Percentiles rank a stretch among this genome's conserved stretches.
These are phyloP conservation scores for Panurus biarmicus DNA, from an alignment of 2,113 vertebrate species.

Conservation along the genomic window DNA sequence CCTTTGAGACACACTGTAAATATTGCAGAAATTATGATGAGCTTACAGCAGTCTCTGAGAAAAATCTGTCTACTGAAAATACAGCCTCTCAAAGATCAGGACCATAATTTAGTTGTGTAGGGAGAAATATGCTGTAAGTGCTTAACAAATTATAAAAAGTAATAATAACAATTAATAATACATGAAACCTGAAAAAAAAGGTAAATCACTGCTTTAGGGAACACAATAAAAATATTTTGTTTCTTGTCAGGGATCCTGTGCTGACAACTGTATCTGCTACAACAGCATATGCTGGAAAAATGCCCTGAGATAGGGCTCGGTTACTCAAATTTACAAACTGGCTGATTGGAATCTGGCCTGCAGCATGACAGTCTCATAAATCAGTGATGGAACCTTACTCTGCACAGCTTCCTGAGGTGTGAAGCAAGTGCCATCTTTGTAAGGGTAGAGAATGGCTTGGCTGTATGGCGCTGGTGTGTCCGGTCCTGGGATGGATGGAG, in stretches of 20 bases:
- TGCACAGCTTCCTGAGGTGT: neutral
- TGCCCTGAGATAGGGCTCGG: neutral
- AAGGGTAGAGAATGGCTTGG: neutral
- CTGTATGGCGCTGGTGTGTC: rapidly evolving
- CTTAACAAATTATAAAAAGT: conserved; percentile 33
- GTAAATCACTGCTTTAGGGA: neutral
- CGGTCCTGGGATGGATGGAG: neutral
- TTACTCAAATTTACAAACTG: neutral
- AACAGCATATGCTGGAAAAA: neutral
- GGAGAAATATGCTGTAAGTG: neutral
- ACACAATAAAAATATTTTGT: neutral
- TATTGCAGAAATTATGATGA: conserved; percentile 1
- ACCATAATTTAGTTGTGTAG: neutral
- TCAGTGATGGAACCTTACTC: neutral
- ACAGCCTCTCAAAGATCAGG: neutral
- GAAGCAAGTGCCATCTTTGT: neutral
- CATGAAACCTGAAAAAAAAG: neutral
- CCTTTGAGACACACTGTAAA: neutral
- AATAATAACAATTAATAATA: conserved; percentile 35
- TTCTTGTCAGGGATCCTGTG: neutral
- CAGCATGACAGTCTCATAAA: neutral
- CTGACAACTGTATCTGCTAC: neutral
- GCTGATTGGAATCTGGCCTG: neutral
- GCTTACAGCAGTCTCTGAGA: neutral
- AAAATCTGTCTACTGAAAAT: conserved; percentile 4